Percentiles rank a stretch among this genome's conserved stretches.
Evolutionary conservation across 2,113 vertebrate species (phyloP).

Genomic region (Tenrec ecaudatus): DNA sequence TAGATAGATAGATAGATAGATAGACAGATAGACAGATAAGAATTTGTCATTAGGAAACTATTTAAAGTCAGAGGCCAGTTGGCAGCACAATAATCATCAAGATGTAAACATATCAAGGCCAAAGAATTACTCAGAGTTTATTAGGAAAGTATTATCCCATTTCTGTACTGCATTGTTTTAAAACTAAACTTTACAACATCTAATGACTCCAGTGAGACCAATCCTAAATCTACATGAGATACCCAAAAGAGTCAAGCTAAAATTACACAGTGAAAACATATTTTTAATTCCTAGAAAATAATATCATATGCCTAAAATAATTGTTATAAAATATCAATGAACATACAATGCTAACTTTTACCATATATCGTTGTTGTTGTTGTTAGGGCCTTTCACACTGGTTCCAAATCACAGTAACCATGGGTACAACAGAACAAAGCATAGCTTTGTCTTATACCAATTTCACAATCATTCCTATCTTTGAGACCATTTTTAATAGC

Average conservation of each 20-base stretch:
- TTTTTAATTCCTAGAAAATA: neutral
- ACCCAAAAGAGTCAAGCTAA: neutral
- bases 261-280: neutral
- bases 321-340: too few species aligned
- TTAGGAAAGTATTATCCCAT: constrained; percentile 28
- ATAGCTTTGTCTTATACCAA: too few species aligned
- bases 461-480: too few species aligned
- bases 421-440: too few species aligned
- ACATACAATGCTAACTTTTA: too few species aligned
- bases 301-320: too few species aligned
- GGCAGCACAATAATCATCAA: constrained; percentile 15
- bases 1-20: too few species aligned
- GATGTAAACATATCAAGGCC: constrained; percentile 32
- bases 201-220: constrained; percentile 21
- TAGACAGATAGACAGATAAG: too few species aligned
- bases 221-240: neutral
- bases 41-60: constrained; percentile 65
- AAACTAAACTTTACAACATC: constrained; percentile 26
- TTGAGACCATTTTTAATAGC: too few species aligned
- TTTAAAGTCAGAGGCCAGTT: constrained; percentile 58
- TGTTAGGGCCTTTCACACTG: too few species aligned
- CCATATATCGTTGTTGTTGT: too few species aligned
- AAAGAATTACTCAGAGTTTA: neutral
- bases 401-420: too few species aligned
- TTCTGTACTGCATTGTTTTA: constrained; percentile 31